Conservation (phyloP, 2,888 invertebrate genomes). For the Lapara coniferarum region DNA sequence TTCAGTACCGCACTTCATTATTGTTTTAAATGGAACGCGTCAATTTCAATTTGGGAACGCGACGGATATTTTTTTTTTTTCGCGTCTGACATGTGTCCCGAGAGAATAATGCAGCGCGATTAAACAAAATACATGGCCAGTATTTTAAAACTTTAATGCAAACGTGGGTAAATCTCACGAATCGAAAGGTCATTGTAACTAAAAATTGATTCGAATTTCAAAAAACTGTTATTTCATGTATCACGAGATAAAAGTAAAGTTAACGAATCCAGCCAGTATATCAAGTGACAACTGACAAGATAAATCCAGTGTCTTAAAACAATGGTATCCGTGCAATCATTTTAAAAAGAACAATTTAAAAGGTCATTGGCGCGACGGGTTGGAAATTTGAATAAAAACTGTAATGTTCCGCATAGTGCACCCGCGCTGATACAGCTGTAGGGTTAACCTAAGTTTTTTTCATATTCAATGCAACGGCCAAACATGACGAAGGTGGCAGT, state of each 20-base stretch:
- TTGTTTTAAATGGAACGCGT: slow-evolving; percentile 81
- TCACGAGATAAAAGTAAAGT: slow-evolving; percentile 17
- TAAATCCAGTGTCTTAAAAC: background rate
- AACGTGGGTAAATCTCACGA: slow-evolving; percentile 10
- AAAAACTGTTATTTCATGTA: slow-evolving; percentile 16
- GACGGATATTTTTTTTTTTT: slow-evolving; percentile 61
- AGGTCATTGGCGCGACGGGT: slow-evolving; percentile 47
- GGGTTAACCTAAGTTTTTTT: slow-evolving; percentile 41
- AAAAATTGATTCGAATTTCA: slow-evolving; percentile 22
- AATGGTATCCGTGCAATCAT: background rate
- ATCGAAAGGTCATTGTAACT: slow-evolving; percentile 16
- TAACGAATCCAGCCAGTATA: slow-evolving; percentile 31
- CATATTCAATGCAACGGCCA: slow-evolving; percentile 39
- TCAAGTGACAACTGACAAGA: background rate
- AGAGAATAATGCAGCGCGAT: slow-evolving; percentile 54
- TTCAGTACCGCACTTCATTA: slow-evolving; percentile 64
- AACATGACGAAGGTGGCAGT: slow-evolving; percentile 19
- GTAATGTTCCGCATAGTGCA: slow-evolving; percentile 76
- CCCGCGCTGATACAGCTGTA: slow-evolving; percentile 61
- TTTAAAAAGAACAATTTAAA: slow-evolving; percentile 26
- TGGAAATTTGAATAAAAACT: slow-evolving; percentile 77
- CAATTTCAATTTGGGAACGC: slow-evolving; percentile 76
- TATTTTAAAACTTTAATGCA: slow-evolving; percentile 21
- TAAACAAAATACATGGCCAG: slow-evolving; percentile 40
- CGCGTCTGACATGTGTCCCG: slow-evolving; percentile 60